Conservation (phyloP, 2,797 vertebrate genomes). For the Danio albolineatus region DNA sequence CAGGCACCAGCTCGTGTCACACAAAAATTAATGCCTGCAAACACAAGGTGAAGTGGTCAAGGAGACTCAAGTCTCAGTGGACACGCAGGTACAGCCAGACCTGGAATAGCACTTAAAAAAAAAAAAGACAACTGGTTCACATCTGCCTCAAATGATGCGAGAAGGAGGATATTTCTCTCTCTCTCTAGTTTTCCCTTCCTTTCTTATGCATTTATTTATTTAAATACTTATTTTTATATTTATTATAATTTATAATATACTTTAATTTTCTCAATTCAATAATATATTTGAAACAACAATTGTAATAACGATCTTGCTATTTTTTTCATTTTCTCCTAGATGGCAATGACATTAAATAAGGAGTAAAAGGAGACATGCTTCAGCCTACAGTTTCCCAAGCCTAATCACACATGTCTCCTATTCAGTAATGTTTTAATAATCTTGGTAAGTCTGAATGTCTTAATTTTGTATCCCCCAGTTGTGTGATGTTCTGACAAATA, state of each 20-base stretch:
- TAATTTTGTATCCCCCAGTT: background rate
- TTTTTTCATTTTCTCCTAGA: no score
- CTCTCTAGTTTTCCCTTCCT: background rate
- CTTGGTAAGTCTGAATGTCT: background rate
- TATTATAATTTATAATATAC: no score
- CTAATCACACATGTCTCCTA: background rate
- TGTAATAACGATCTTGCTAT: background rate
- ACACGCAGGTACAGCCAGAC: conserved; percentile 32
- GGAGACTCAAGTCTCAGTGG: conserved; percentile 68
- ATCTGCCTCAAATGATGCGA: conserved; percentile 1
- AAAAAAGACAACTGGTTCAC: conserved; percentile 10
- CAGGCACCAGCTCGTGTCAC: conserved; percentile 42
- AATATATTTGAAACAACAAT: background rate
- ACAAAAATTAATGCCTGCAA: conserved; percentile 49
- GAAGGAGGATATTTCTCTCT: background rate
- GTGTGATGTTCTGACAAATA: conserved; percentile 30
- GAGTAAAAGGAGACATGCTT: no score
- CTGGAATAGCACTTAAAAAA: conserved; percentile 5
- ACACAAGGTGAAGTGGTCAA: conserved; percentile 71
- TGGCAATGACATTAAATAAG: no score
- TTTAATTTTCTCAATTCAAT: background rate
- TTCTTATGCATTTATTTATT: no score
- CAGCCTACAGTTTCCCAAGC: background rate
- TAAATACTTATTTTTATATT: no score
- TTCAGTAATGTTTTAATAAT: background rate